phyloP scores from a whole-genome alignment of 2,888 invertebrate species.

The Parthenolecanium corni region DNA sequence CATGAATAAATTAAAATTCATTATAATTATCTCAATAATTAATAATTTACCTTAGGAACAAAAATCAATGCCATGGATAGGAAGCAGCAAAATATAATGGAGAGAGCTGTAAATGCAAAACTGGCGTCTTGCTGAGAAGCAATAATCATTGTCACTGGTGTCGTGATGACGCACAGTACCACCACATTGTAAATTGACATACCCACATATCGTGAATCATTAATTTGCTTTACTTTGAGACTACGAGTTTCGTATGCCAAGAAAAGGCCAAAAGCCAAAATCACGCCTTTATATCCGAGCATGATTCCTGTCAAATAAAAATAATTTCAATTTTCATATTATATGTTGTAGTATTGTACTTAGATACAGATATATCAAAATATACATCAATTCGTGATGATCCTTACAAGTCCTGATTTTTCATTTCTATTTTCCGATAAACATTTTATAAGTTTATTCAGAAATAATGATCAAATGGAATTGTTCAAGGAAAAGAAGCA shows the following conservation, averaged over 20 bases:
- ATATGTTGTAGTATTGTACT: too few species aligned
- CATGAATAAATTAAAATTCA: too few species aligned
- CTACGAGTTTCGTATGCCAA: slow-evolving; percentile 96
- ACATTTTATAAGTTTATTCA: too few species aligned
- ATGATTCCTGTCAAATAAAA: slow-evolving; percentile 59
- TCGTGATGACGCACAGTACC: slow-evolving; percentile 92
- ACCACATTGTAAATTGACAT: slow-evolving; percentile 99
- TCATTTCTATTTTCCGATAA: neutral
- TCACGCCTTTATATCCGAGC: slow-evolving; percentile 92
- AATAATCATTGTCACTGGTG: slow-evolving; percentile 93
- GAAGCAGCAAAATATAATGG: slow-evolving; percentile 95
- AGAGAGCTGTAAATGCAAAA: slow-evolving; percentile 89
- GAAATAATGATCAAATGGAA: too few species aligned
- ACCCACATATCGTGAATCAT: slow-evolving; percentile 95
- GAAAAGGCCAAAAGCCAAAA: slow-evolving; percentile 92
- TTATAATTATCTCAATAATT: too few species aligned
- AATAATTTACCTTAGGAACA: slow-evolving; percentile 89
- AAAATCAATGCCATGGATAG: slow-evolving; percentile 97
- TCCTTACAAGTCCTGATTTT: neutral
- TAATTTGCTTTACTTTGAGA: slow-evolving; percentile 92
- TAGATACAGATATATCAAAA: too few species aligned
- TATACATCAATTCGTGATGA: too few species aligned
- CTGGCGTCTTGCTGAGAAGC: slow-evolving; percentile 95
- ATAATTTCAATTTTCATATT: slow-evolving; percentile 8
- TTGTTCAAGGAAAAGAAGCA: too few species aligned